Evolutionary conservation across 2,797 vertebrate species (phyloP), one percentile per base, ranked within the genome.

Genomic region (Sarcoramphus papa): DNA sequence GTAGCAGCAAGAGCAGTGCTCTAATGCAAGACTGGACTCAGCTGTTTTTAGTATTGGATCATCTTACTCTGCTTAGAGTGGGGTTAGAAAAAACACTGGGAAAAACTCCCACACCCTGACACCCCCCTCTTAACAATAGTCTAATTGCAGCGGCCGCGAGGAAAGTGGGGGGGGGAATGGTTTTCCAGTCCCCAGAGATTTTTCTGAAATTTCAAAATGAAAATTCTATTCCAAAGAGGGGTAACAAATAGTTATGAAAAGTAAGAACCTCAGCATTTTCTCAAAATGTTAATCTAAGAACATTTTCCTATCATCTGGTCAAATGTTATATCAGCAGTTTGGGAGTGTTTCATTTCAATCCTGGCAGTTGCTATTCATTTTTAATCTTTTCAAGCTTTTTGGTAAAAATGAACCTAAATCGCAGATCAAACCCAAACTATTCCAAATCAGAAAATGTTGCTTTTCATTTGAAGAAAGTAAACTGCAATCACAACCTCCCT

Each of bases 401-500:
- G 2, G 15, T 64, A 54, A 74, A 77, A 92, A 83, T 60, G 51
- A 82, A 72, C 37, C 4, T 67, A 77, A 75, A 48, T 24, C 4
- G 7, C 33, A 75, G 83, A 81, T 88, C 41, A 88, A 88, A 79
- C 31, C 12, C 59, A 60, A 93, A 86, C 37, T 43, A 35, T 54
- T 78, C 64, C 65, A 56, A 78, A 91, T 51, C 74, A 92, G 40
- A 95, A 94, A 90, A 93, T 56, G 14, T 31, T 48, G 59, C 13
- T 79, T 79, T 92, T 84, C 64, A 81, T 57, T 57, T 79, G 40
- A 81, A 86, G 65, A 91, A 88, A 75, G 75, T 43, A 88, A 92
- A 91, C 35, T 63, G 74, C 80, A 82, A 87, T 96, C 95, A 87
- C 70, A 89, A 48, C 67, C 84, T 94, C 91, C 95, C 81, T 37